Base-by-base conservation (phyloP, 2,797 vertebrate genomes). In the Poecilia picta region DNA sequence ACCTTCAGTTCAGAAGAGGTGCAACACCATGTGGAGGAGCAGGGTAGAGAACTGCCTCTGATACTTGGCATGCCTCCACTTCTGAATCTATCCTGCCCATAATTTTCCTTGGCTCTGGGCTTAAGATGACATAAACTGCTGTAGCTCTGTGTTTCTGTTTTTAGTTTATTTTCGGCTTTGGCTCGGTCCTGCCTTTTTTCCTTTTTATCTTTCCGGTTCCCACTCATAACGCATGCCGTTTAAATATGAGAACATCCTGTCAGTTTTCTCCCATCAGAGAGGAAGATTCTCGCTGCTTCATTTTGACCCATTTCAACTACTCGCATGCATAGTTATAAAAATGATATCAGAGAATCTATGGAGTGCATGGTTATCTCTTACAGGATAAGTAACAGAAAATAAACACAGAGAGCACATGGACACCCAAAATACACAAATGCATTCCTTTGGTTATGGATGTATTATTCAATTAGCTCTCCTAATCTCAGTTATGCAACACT, bases 51-150 rank as follows among this genome's bases (percentile, higher is more conserved):
- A 85, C 73, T 75, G 80, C 83, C 82, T 87, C 74, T 79, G 66
- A 72, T 93, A 84, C 86, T 92, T 91, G 86, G 94, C 95, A 95
- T 94, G 94, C 78, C 25, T 85, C 89, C 88, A 86, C 55, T 77
- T 62, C 82, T 75, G 57, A 45, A 62, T 64, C 78, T 18, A 53
- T 72, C 51, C 73, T 64, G 31, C 3, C 49, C 62, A 62, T 76
- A 15, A 77, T 88, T 57, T 64, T 76, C 75, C 74, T 81, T 33
- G 72, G 39, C 55, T 76, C 16, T 31, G 31, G 75, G 57, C 64
- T 80, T 33, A 49, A 78, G 77, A 89, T 1, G 18, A 1, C 18
- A 45, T 20, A 68, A 41, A 68, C 11, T 25, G 64, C 20, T 41
- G 36, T 68, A 41, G 36, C 36, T 71, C 72, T 70, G 31, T 20